phyloP scores from a whole-genome alignment of 2,797 vertebrate species.

The Coccyzus lansbergi region DNA sequence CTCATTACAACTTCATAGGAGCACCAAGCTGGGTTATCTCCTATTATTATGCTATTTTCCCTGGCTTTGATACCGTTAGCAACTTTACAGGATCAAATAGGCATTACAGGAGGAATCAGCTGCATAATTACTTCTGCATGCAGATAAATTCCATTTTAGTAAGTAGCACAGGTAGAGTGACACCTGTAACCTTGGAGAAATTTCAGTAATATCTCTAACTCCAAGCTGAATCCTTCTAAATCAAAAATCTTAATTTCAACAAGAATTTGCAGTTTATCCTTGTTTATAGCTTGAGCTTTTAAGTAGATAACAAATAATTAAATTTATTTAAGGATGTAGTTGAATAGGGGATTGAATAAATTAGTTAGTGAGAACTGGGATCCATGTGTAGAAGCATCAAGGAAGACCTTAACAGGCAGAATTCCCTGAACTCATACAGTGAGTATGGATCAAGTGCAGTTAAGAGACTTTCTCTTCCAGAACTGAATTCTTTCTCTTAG shows the following conservation, averaged over 20 bases:
- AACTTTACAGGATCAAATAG: background rate
- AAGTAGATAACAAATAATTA: slow-evolving; percentile 47
- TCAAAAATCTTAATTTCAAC: slow-evolving; percentile 52
- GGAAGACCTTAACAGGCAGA: slow-evolving; percentile 48
- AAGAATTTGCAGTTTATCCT: slow-evolving; percentile 23
- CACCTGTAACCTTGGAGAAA: slow-evolving; percentile 18
- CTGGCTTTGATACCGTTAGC: slow-evolving; percentile 8
- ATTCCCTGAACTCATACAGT: slow-evolving; percentile 54
- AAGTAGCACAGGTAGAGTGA: background rate
- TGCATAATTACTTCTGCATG: background rate
- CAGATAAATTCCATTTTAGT: background rate
- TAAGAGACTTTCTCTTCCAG: slow-evolving; percentile 43
- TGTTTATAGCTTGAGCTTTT: slow-evolving; percentile 55
- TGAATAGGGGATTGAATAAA: slow-evolving; percentile 52
- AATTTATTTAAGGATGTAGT: slow-evolving; percentile 60
- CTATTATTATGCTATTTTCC: background rate
- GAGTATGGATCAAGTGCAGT: background rate
- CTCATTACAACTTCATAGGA: background rate
- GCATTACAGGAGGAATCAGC: background rate
- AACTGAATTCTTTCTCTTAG: slow-evolving; percentile 30
- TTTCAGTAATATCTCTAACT: slow-evolving; percentile 19
- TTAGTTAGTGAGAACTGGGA: slow-evolving; percentile 53
- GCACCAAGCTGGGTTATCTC: background rate
- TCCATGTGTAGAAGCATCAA: slow-evolving; percentile 21
- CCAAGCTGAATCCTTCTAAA: slow-evolving; percentile 30